Conservation (phyloP, 2,113 vertebrate species). For the Ochotona curzoniae region DNA sequence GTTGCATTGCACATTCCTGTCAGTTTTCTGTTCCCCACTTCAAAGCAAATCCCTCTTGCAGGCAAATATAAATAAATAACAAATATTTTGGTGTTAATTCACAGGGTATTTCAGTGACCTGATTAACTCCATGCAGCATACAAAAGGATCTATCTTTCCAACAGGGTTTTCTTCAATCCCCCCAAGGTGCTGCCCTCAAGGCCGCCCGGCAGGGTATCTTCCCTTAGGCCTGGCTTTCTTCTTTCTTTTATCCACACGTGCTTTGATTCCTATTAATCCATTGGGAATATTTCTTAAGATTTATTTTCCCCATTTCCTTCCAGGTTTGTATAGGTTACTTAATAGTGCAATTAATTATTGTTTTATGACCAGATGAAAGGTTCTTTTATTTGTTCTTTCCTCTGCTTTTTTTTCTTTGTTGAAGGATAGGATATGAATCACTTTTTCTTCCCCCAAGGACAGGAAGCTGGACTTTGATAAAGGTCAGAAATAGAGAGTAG, state of each 20-base stretch:
- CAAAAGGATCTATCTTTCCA: background rate
- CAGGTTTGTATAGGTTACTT: conserved; percentile 60
- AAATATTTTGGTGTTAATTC: background rate
- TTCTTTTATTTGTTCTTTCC: conserved; percentile 65
- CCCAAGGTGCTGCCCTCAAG: background rate
- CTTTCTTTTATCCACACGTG: background rate
- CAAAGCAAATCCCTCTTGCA: background rate
- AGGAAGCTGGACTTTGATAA: conserved; percentile 70
- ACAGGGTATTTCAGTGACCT: background rate
- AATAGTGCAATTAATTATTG: conserved; percentile 71
- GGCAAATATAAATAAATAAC: conserved; percentile 5
- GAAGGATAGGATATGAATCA: conserved; percentile 51
- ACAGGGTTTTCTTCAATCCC: background rate
- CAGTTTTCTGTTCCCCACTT: background rate
- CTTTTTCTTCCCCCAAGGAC: conserved; percentile 40
- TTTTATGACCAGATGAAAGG: conserved; percentile 60
- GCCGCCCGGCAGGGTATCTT: background rate
- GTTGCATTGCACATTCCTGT: background rate
- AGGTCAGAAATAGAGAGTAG: conserved; percentile 65
- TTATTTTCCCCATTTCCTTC: background rate
- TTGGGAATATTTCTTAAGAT: conserved; percentile 50
- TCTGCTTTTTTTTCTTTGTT: conserved; percentile 29
- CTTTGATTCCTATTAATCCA: conserved; percentile 61
- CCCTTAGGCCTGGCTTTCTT: background rate
- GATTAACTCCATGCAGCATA: background rate